phyloP scores from a whole-genome alignment of 2,797 vertebrate genomes.

The Lateolabrax maculatus region DNA sequence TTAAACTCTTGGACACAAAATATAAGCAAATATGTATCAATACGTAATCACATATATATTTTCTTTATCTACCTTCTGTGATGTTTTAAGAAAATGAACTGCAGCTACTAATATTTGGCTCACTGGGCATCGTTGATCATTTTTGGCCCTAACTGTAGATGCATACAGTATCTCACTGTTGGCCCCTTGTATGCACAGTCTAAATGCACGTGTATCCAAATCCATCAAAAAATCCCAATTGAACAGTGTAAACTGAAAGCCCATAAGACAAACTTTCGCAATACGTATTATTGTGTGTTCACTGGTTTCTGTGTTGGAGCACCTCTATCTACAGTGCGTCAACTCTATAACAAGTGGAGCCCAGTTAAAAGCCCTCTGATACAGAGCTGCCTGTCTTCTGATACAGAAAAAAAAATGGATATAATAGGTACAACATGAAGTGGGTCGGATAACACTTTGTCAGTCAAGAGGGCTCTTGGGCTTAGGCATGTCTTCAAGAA shows the following conservation, averaged over 20 bases:
- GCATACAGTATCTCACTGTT: conserved; percentile 16
- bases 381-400: conserved; percentile 64
- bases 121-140: conserved; percentile 36
- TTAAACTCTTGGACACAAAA: conserved; percentile 18
- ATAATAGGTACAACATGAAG: conserved; percentile 28
- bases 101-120: conserved; percentile 57
- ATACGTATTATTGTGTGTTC: not conserved
- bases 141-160: conserved; percentile 48
- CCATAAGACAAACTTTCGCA: not conserved
- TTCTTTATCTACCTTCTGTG: conserved; percentile 2
- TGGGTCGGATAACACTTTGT: conserved; percentile 4
- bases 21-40: conserved; percentile 2
- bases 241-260: not conserved
- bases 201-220: not conserved
- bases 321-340: conserved; percentile 8
- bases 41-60: not conserved
- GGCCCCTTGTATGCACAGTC: not conserved
- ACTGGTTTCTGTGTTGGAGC: not conserved
- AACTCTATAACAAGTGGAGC: conserved; percentile 38
- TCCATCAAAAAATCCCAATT: not conserved
- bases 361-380: conserved; percentile 56
- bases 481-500: conserved; percentile 21
- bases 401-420: conserved; percentile 63
- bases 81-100: conserved; percentile 17
- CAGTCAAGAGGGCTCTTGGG: conserved; percentile 26